A percentile compares a stretch with the other conserved stretches of the same genome.
These are phyloP conservation scores for Odocoileus hemionus DNA, from an alignment of 2,113 vertebrate genomes.

Conservation along the genomic window DNA sequence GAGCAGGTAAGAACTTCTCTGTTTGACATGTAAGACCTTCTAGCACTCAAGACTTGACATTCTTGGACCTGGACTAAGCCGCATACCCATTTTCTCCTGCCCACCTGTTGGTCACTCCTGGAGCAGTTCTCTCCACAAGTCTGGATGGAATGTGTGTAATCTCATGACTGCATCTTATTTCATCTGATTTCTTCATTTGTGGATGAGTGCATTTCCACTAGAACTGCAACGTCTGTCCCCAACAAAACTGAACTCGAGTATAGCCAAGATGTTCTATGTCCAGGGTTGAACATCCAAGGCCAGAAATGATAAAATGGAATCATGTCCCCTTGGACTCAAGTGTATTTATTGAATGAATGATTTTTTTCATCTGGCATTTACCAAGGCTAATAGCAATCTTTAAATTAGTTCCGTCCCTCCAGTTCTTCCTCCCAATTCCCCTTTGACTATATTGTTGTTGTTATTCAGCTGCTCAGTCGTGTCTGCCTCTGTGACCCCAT, in stretches of 20 bases:
- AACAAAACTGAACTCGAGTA: background rate
- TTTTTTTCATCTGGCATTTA: no score
- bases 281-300: background rate
- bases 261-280: background rate
- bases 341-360: background rate
- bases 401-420: background rate
- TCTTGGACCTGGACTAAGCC: background rate
- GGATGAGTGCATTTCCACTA: background rate
- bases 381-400: background rate
- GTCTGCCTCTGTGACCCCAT: background rate
- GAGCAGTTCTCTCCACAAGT: background rate
- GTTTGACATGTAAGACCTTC: background rate
- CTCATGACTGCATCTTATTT: background rate
- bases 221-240: background rate
- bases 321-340: background rate
- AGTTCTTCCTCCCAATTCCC: background rate
- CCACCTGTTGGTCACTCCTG: background rate
- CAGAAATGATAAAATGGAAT: background rate
- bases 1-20: background rate
- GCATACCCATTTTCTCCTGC: fast-evolving
- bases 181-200: background rate
- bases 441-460: background rate
- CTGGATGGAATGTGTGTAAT: background rate
- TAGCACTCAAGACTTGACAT: no score
- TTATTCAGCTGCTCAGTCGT: background rate